Base-by-base conservation (phyloP, 1,140 invertebrate species). In the Drosophila novamexicana region DNA sequence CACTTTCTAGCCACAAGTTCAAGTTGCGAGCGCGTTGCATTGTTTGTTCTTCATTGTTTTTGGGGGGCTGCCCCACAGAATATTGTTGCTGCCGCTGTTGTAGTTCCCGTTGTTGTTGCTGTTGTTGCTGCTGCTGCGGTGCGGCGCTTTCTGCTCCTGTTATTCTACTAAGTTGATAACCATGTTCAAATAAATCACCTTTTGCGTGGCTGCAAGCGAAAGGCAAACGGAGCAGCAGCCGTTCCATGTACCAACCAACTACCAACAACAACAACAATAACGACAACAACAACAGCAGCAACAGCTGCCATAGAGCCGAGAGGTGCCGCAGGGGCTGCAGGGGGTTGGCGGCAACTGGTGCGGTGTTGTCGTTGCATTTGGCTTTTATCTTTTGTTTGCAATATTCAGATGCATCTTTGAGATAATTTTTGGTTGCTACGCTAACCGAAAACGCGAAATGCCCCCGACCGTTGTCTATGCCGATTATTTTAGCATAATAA, bases 101-200 rank as follows among this genome's bases (percentile, higher is more conserved):
- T 45, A 72, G 77, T 29, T 52, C 34, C 45, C 61, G 34, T 59
- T 68, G 39, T 57, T 40, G 63, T 36, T 77, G 56, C 22, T 58
- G 62, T 54, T 71, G 66, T 22, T 54, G 64, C 14, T 29, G 22
- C 22, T 49, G 12, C 37, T 61, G 79, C 76, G 45, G 80, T 80
- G 84, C 83, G 84, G 74, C 77, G 80, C 76, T 85, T 91, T 80
- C 82, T 91, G 88, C 83, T 89, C 85, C 79, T 85, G 89, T 89
- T 91, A 85, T 83, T 91, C 84, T 86, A 86, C 90, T 91, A 91
- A 91, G 90, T 91, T 91, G 90, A 91, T 91, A 91, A 91, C 90
- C 90, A 91, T 91, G 90, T 91, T 91, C 90, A 91, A 91, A 91
- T 91, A 91, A 91, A 91, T 91, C 90, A 91, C 90, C 90, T 91